Base-by-base conservation (phyloP, 2,797 vertebrate genomes). In the Ataeniobius toweri region DNA sequence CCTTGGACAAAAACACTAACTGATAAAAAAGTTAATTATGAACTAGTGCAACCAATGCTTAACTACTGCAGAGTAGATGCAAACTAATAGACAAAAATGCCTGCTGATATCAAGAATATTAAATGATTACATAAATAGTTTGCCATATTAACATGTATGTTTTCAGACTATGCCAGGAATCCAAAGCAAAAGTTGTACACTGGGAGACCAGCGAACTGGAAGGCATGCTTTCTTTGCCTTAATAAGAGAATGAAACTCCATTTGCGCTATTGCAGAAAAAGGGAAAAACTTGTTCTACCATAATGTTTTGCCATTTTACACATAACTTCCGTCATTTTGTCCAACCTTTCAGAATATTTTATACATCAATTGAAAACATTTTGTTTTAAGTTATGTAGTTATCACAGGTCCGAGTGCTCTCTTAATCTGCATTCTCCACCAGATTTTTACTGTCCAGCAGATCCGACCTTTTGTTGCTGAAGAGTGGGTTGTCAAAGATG, bases 401-500 rank as follows among this genome's bases (percentile, higher is more conserved):
- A 22, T 2, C 71, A 41, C 22, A 73, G 69, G 5, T 1, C 5
- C 1, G 71, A 41, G 53, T 1, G 16, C 71, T 79, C 28, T 90
- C 80, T 55, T 84, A 75, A 20, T 73, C 75, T 77, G 71, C 77
- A 26, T 85, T 80, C 14, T 31, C 75, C 36, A 81, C 74, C 0
- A 88, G 39, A 67, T 79, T 74, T 51, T 0, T 69, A 6, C 74
- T 65, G 28, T 89, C 82, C 0, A 69, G 78, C 53, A 81, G 1
- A 59, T 75, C 39, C n/a, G 73, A 9, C 44, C 0, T 56, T 5
- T 41, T 78, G 1, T 70, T 80, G 16, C 24, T 84, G 55, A 90
- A 91, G 8, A 90, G 71, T 0, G 86, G 88, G 80, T 93, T 92
- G 65, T 86, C 69, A 1, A 90, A 88, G 13, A 85, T 58, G 2